Conservation (phyloP, 1,140 invertebrate species). For the Augochlora pura region DNA sequence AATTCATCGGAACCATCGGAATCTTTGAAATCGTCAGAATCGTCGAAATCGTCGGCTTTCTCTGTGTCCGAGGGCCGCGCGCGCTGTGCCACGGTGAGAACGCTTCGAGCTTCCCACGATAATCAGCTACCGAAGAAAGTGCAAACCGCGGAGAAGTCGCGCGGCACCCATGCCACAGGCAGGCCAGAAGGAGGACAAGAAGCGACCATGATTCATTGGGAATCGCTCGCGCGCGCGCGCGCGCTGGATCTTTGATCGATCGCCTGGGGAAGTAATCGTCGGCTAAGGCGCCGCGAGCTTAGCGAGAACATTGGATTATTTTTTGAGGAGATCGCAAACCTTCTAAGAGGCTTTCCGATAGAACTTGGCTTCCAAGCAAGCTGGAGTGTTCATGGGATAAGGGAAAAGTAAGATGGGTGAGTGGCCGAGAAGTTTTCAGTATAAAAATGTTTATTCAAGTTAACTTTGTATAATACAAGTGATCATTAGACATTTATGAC, state of each 20-base stretch:
- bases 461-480: too few species aligned
- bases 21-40: constrained; percentile 16
- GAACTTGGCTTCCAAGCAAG: too few species aligned
- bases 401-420: too few species aligned
- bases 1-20: constrained; percentile 8
- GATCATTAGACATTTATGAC: too few species aligned
- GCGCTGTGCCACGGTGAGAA: constrained; percentile 16
- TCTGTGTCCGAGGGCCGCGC: neutral
- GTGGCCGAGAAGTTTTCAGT: too few species aligned
- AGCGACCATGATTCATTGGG: neutral
- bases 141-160: constrained; percentile 18
- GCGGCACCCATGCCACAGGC: neutral
- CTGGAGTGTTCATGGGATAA: too few species aligned
- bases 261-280: constrained; percentile 10
- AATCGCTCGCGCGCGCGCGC: neutral
- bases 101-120: constrained; percentile 37
- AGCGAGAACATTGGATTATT: too few species aligned
- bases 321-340: too few species aligned
- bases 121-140: constrained; percentile 46
- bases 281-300: too few species aligned
- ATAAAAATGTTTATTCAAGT: too few species aligned
- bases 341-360: too few species aligned
- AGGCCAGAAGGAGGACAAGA: neutral
- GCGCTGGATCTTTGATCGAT: constrained; percentile 28
- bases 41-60: constrained; percentile 25